phyloP scores from a whole-genome alignment of 2,113 vertebrate species.

The Mastomys natalensis region DNA sequence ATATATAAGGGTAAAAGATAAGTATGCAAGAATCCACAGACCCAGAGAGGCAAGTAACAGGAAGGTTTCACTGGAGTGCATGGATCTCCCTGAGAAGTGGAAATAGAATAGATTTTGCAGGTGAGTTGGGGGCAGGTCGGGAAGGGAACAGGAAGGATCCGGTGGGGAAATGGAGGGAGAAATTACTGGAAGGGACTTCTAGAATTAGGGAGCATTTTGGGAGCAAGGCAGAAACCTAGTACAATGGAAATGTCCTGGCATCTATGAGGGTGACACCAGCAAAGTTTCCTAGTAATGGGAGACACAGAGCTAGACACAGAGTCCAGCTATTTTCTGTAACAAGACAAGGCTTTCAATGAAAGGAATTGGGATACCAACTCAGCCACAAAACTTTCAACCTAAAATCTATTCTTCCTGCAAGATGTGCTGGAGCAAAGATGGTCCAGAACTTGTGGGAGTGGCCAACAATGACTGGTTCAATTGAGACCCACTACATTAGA shows the following conservation, averaged over 20 bases:
- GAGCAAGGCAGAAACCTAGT: neutral
- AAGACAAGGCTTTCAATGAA: neutral
- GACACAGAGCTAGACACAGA: neutral
- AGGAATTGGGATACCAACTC: neutral
- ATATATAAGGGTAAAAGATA: neutral
- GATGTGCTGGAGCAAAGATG: neutral
- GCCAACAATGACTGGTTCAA: neutral
- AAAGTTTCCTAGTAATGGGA: neutral
- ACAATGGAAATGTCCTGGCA: neutral
- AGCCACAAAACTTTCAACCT: neutral
- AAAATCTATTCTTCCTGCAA: neutral
- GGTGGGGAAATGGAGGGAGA: neutral
- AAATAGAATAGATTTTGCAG: neutral
- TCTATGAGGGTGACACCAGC: neutral
- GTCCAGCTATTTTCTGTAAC: neutral
- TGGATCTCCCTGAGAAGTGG: neutral
- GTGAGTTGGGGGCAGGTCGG: neutral
- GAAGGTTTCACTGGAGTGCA: neutral
- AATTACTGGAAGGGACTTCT: neutral
- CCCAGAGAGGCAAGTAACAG: neutral
- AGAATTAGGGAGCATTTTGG: neutral
- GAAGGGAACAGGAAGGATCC: neutral
- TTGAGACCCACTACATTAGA: neutral
- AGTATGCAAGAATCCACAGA: neutral
- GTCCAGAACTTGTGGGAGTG: neutral